Percentiles rank a stretch among this genome's conserved stretches.
Evolutionary conservation across 2,888 invertebrate genomes (phyloP).

Genomic region (Dicyrtomina minuta): DNA sequence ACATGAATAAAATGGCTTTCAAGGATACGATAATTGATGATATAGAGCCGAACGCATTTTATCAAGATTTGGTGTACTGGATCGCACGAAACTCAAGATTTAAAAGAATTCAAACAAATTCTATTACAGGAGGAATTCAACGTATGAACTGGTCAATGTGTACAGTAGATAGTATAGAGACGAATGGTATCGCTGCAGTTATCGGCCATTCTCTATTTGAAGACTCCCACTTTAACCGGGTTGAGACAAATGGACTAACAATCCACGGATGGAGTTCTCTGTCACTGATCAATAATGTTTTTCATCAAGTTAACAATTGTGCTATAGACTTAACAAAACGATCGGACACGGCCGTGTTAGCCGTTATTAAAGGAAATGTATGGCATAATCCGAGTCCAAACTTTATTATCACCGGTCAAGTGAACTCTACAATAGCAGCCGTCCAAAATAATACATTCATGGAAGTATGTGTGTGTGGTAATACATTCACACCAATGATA

Average conservation of each 20-base stretch:
- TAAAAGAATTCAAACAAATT: slow-evolving; percentile 36
- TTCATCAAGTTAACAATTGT: slow-evolving; percentile 62
- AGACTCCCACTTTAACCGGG: slow-evolving; percentile 60
- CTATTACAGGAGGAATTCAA: slow-evolving; percentile 45
- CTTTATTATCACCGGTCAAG: slow-evolving; percentile 45
- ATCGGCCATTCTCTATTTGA: slow-evolving; percentile 40
- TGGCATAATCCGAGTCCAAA: slow-evolving; percentile 57
- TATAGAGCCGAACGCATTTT: slow-evolving; percentile 47
- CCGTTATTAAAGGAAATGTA: slow-evolving; percentile 64
- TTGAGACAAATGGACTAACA: slow-evolving; percentile 64
- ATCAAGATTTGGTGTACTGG: slow-evolving; percentile 62
- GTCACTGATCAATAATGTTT: slow-evolving; percentile 66
- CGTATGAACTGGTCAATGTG: slow-evolving; percentile 45
- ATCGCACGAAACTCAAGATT: slow-evolving; percentile 39
- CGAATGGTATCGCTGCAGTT: slow-evolving; percentile 38
- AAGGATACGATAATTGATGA: slow-evolving; percentile 53
- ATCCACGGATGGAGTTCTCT: slow-evolving; percentile 69
- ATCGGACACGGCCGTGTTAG: slow-evolving; percentile 57
- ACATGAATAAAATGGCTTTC: slow-evolving; percentile 65
- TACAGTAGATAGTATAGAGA: slow-evolving; percentile 34
- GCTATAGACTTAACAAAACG: slow-evolving; percentile 58
- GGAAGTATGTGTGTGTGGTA: slow-evolving; percentile 37
- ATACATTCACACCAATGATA: slow-evolving; percentile 24
- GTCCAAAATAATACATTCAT: slow-evolving; percentile 47
- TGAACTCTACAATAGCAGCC: slow-evolving; percentile 34